A percentile compares a stretch with the other conserved stretches of the same genome.
Conservation (phyloP, 2,797 vertebrate species). For the Darevskia nairensis region DNA sequence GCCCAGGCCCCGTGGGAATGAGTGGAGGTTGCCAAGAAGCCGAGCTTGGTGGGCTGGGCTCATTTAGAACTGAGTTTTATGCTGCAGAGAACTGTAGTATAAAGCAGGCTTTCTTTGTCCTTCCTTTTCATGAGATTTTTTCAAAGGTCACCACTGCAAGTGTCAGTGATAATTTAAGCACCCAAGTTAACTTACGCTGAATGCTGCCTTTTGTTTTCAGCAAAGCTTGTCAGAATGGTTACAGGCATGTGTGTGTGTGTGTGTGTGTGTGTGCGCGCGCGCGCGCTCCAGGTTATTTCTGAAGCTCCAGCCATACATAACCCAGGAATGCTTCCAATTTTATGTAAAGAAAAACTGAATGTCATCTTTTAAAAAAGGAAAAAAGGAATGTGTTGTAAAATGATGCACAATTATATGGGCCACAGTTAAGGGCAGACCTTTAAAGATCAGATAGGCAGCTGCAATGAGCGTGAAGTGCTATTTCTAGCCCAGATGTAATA, state of each 20-base stretch:
- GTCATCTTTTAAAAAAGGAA: not conserved
- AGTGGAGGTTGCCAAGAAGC: conserved; percentile 27
- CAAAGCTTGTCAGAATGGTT: conserved; percentile 46
- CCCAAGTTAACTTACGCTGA: conserved; percentile 47
- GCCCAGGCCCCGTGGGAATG: conserved; percentile 23
- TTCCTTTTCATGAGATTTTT: conserved; percentile 16
- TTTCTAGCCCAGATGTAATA: not conserved
- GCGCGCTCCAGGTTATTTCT: conserved; percentile 45
- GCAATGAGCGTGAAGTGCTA: not conserved
- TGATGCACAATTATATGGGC: conserved; percentile 10
- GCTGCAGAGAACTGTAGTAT: conserved; percentile 16
- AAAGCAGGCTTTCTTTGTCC: conserved; percentile 18
- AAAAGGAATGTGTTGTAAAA: conserved; percentile 2
- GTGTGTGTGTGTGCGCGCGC: not conserved
- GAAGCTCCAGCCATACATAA: conserved; percentile 46
- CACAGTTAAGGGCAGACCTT: not conserved
- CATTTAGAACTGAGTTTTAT: not conserved
- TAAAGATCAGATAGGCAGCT: not conserved
- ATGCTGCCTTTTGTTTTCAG: conserved; percentile 45
- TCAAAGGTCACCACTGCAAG: conserved; percentile 39
- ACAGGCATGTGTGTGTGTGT: not conserved
- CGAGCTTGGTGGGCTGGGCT: conserved; percentile 1
- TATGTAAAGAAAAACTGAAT: conserved; percentile 38
- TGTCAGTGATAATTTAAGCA: conserved; percentile 39
- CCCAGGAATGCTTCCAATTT: conserved; percentile 26